A percentile compares a stretch with the other conserved stretches of the same genome.
These are phyloP conservation scores for Penaeus japonicus DNA, from an alignment of 1,140 invertebrate genomes.

Conservation along the genomic window DNA sequence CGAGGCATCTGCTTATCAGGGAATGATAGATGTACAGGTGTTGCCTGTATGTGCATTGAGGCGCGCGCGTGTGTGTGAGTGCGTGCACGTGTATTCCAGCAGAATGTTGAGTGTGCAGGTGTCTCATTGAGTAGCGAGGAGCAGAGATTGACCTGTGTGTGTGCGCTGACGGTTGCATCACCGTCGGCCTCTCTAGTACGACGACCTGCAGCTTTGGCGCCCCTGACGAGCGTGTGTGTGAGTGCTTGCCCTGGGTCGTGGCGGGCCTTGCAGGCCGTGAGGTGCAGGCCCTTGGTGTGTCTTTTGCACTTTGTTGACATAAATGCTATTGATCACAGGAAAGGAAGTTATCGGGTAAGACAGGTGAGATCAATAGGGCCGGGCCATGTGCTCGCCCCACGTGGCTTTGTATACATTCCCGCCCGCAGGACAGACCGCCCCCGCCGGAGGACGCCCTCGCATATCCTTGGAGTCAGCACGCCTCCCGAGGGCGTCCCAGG, in stretches of 20 bases:
- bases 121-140: conserved; percentile 29
- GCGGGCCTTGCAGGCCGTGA: not conserved
- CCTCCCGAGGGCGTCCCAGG: conserved; percentile 17
- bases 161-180: conserved; percentile 37
- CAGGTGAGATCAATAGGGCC: conserved; percentile 59
- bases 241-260: not conserved
- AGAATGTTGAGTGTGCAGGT: not conserved
- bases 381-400: conserved; percentile 60
- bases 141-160: conserved; percentile 33
- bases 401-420: conserved; percentile 57
- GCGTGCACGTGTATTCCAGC: not conserved
- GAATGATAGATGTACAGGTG: not conserved
- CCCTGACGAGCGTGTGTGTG: not conserved
- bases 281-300: not conserved
- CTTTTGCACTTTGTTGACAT: conserved; percentile 27
- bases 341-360: conserved; percentile 60
- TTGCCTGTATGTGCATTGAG: not conserved
- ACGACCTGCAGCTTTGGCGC: not conserved
- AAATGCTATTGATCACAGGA: conserved; percentile 55
- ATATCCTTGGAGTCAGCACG: not conserved
- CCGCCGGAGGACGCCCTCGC: conserved; percentile 13
- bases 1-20: not conserved
- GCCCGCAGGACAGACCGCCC: conserved; percentile 34
- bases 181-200: conserved; percentile 36
- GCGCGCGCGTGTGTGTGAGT: conserved; percentile 6